phyloP scores from a whole-genome alignment of 1,140 invertebrate genomes.

The Eufriesea mexicana region DNA sequence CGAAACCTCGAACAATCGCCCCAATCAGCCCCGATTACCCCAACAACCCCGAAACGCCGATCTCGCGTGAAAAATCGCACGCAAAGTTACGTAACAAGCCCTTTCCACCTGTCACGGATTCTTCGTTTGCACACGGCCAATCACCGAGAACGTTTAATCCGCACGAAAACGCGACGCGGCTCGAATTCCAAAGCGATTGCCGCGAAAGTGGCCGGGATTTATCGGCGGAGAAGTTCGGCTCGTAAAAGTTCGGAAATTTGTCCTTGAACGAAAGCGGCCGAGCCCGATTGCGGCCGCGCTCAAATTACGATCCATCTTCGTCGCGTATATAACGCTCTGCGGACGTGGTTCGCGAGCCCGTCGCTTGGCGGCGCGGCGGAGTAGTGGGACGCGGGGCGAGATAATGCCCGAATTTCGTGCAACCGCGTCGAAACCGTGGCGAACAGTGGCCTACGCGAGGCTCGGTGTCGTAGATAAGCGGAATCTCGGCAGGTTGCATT shows the following conservation, averaged over 20 bases:
- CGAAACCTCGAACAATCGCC: too few relatives aligned
- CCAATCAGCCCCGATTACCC: too few relatives aligned
- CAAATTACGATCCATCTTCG: slow-evolving; percentile 37
- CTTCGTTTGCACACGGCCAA: neutral
- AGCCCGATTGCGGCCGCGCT: neutral
- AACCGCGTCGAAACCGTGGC: slow-evolving; percentile 31
- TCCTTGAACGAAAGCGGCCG: neutral
- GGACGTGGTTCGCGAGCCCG: too few relatives aligned
- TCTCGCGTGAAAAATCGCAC: neutral
- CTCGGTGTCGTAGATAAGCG: slow-evolving; percentile 69
- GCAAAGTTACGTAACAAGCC: neutral
- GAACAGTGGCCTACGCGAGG: slow-evolving; percentile 48
- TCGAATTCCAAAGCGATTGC: neutral
- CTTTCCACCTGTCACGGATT: neutral
- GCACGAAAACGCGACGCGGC: neutral
- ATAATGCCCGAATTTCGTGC: slow-evolving; percentile 40
- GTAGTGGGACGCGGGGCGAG: neutral
- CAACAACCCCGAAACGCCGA: neutral
- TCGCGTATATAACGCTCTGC: neutral
- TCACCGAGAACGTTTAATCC: neutral
- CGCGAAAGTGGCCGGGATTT: slow-evolving; percentile 3
- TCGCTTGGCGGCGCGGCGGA: too few relatives aligned
- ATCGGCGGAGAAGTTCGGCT: slow-evolving; percentile 10
- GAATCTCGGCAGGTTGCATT: slow-evolving; percentile 69
- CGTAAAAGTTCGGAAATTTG: slow-evolving; percentile 29